Base-by-base conservation (phyloP, 2,797 vertebrate species). In the Mallotus villosus region DNA sequence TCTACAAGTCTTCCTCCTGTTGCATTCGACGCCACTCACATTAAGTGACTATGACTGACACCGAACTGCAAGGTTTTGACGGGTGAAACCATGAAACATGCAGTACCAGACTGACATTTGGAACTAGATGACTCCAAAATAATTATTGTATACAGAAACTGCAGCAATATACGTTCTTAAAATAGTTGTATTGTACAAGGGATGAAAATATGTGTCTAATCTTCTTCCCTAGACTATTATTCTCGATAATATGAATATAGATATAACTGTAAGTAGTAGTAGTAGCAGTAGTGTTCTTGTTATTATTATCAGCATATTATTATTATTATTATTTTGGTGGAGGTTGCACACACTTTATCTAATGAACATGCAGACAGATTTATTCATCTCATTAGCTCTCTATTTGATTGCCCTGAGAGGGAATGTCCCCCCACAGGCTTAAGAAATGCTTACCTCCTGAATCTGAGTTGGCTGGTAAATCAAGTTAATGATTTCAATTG, bases 401-500 rank as follows among this genome's bases (percentile, higher is more conserved):
- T 80, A 73, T 73, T 72, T 75, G 68, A 70, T 68, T 76, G 69
- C 68, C 55, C 78, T 73, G 73, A 77, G 71, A 81, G 51, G 55
- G 29, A 79, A 72, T 46, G 74, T 61, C 76, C 80, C 80, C 82
- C 68, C 24, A 59, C 29, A 81, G 81, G 65, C 78, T 71, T 75
- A 67, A 72, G 74, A 82, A 80, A 62, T 80, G 76, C 80, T 78
- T 78, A 80, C 74, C 63, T 78, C 63, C 63, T 73, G 73, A 70
- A 67, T 77, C 73, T 71, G 64, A 72, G 46, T 62, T 53, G 41
- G 14, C 65, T 55, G 72, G 68, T 77, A 81, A 82, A 82, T 81
- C 76, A 81, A 59, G 62, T 69, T 74, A 78, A 82, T 81, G 76
- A 77, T 81, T 79, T 77, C 63, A 78, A 63, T 70, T 70, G 74